Evolutionary conservation across 1,140 invertebrate genomes (phyloP), one percentile per base, ranked within the genome.

Genomic region (Musca vetustissima): DNA sequence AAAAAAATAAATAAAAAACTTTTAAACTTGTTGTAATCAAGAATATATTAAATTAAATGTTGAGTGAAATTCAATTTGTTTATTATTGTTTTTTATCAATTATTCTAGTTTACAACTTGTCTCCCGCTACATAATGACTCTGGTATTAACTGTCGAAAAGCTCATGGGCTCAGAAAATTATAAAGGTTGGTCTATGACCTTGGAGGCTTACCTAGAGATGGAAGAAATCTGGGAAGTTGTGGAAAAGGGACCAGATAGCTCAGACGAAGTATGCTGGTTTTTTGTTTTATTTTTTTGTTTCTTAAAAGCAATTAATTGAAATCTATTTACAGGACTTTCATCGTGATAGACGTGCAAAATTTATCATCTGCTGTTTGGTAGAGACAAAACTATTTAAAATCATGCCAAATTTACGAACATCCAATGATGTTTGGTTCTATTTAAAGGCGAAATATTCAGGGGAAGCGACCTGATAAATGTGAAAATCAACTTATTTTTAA

Each of bases 331-430:
- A 43, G 36, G 36, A 43, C 11, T 43, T 43, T 43, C 36, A 43
- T 43, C 36, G 36, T 43, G 36, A 43, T 43, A 43, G 36, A 43
- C 36, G 36, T 43, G 36, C 36, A 4, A 43, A 43, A 43, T 43
- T 43, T 43, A 43, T 43, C 11, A 43, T 43, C 36, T 43, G 36
- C 36, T 43, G 36, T 43, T 13, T 43, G 36, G 36, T 43, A 13
- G 36, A 43, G 25, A 19, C 19, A 57, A 65, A 68, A 21, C 36
- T 43, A 9, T 43, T 43, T 43, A 43, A 43, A 43, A 43, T 43
- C 13, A 43, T 43, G 78, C 78, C 80, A 52, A 80, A 78, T 70
- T 80, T 80, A 70, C 76, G 78, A 7, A 80, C 78, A 25, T 76
- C 78, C 17, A 64, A 71, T n/a, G 78, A 80, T 68, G 64, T 80